Percentiles rank a stretch among this genome's conserved stretches.
Evolutionary conservation across 2,797 vertebrate species (phyloP).

Genomic region (Xerus rutilus): DNA sequence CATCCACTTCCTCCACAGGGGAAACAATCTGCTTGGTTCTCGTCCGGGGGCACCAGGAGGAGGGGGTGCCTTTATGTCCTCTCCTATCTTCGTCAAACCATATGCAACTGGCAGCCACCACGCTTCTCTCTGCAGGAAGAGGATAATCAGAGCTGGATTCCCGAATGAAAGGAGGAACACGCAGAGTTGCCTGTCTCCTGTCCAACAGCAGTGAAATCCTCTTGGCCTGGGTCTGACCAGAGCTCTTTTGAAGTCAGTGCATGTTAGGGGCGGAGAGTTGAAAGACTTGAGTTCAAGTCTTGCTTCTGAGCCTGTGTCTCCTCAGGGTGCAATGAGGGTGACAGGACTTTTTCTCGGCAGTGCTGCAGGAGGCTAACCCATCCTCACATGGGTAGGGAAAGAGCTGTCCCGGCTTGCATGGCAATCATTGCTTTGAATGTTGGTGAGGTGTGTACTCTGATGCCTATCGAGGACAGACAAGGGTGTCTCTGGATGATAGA

Average conservation of each 20-base stretch:
- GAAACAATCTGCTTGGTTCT: constrained; percentile 76
- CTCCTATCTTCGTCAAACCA: constrained; percentile 80
- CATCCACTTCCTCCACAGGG: constrained; percentile 73
- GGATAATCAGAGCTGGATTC: constrained; percentile 72
- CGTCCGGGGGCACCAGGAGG: constrained; percentile 65
- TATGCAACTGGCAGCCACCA: constrained; percentile 78
- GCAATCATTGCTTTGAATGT: neutral
- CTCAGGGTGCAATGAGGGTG: neutral
- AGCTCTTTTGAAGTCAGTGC: neutral
- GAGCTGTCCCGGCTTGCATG: rapidly evolving
- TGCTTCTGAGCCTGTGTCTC: neutral
- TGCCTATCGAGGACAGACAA: constrained; percentile 27
- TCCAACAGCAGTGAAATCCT: constrained; percentile 33
- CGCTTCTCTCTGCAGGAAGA: constrained; percentile 74
- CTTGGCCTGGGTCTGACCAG: neutral
- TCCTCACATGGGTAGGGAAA: neutral
- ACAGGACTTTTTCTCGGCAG: neutral
- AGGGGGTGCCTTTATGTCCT: constrained; percentile 73
- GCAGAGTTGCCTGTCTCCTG: constrained; percentile 58
- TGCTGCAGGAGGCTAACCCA: neutral
- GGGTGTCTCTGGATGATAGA: neutral
- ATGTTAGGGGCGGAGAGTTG: neutral
- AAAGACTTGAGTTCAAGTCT: neutral
- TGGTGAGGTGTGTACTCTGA: neutral
- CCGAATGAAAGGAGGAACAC: constrained; percentile 48